phyloP scores from a whole-genome alignment of 2,113 vertebrate genomes.

The Pterocles gutturalis region DNA sequence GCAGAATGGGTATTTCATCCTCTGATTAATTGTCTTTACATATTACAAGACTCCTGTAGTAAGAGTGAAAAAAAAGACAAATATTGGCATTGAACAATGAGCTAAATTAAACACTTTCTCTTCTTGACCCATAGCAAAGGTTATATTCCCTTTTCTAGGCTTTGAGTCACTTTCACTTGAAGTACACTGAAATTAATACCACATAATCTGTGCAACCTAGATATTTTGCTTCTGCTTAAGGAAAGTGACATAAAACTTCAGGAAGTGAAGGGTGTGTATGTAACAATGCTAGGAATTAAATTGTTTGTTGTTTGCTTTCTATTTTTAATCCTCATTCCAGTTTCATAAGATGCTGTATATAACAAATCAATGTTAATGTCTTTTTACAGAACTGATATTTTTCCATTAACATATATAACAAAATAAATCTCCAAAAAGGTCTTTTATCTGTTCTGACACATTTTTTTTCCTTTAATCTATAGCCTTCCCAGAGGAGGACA shows the following conservation, averaged over 20 bases:
- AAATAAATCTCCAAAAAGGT: slow-evolving; percentile 19
- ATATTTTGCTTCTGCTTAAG: neutral
- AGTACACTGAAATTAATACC: neutral
- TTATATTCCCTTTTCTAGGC: neutral
- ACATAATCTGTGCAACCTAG: neutral
- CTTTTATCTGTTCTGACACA: neutral
- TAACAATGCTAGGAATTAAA: neutral
- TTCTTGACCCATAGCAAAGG: neutral
- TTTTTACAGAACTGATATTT: slow-evolving; percentile 40
- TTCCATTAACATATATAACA: neutral
- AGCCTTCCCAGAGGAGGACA: neutral
- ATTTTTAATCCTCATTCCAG: neutral
- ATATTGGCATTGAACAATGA: neutral
- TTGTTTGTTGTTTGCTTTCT: neutral
- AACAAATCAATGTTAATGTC: slow-evolving; percentile 26
- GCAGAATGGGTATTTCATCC: neutral
- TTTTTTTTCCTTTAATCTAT: neutral
- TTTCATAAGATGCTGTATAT: neutral
- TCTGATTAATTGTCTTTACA: neutral
- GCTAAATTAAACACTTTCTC: neutral
- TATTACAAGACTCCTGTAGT: neutral
- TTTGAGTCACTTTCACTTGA: neutral
- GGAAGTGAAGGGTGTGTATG: neutral
- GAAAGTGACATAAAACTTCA: neutral
- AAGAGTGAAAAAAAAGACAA: neutral